A percentile compares a stretch with the other conserved stretches of the same genome.
These are phyloP conservation scores for Burhinus oedicnemus DNA, from an alignment of 2,113 vertebrate species.

Conservation along the genomic window DNA sequence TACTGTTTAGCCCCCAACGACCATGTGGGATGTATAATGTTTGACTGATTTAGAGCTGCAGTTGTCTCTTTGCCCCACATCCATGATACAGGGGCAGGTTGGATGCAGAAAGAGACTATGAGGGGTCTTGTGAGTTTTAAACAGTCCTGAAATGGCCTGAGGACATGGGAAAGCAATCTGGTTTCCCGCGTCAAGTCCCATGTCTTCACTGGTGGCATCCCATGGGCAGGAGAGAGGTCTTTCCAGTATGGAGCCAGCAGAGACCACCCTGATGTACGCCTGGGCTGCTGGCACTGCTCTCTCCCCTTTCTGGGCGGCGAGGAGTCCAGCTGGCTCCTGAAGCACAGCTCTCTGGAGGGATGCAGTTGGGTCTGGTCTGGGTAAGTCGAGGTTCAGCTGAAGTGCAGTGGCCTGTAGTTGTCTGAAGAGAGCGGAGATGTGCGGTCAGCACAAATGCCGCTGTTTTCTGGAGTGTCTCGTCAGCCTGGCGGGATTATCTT, in stretches of 20 bases:
- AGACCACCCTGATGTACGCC: background rate
- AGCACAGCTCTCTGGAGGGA: background rate
- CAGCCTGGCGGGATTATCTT: background rate
- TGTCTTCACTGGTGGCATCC: background rate
- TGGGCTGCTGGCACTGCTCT: background rate
- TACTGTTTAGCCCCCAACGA: background rate
- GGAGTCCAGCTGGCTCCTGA: background rate
- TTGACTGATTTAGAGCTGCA: background rate
- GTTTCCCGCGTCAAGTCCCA: too few relatives aligned
- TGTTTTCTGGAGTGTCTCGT: background rate
- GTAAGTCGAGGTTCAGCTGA: background rate
- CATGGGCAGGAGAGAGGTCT: background rate
- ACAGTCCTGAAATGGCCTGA: background rate
- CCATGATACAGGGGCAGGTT: background rate
- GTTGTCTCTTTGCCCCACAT: background rate
- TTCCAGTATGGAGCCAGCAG: background rate
- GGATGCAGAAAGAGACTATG: background rate
- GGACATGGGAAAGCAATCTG: background rate
- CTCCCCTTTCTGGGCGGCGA: background rate
- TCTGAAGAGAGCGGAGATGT: background rate
- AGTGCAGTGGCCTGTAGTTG: background rate
- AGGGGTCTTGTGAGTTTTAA: background rate
- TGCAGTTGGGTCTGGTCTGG: background rate
- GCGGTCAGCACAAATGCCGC: background rate
- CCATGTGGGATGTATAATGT: fast-evolving